Base-by-base conservation (phyloP, 2,888 invertebrate species). In the Acleris emargana region DNA sequence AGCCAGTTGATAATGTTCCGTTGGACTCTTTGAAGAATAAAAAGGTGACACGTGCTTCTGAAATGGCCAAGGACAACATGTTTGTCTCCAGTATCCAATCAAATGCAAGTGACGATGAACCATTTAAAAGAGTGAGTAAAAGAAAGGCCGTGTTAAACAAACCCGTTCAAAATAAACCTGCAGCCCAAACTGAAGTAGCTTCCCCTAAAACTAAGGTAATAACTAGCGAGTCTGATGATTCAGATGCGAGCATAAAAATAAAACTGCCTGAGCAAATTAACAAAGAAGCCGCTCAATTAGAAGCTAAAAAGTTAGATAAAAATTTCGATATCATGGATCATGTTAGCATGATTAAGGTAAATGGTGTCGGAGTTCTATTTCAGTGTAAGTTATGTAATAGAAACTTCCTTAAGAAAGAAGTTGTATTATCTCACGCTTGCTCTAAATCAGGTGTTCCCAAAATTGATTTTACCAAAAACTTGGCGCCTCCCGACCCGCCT, bases 311-410 rank as follows among this genome's bases (percentile, higher is more conserved):
- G 54, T 50, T 25, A 42, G 58, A 64, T 47, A 61, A 68, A 64
- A 57, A 72, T 32, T 91, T 91, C 70, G 78, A 91, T 71, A 92
- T 92, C 42, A 90, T 91, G 90, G 87, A 92, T 63, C 82, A 91
- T 72, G 80, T 92, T 1, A 86, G 85, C 68, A 89, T 79, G 72
- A 89, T 93, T 9, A 93, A 90, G 80, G 92, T 92, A 0, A 89
- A 87, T 75, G 88, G 87, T 50, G 90, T 92, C 2, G 93, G 93
- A 57, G 76, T 84, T n/a, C 72, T 93, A 18, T 93, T 86, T 73
- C 90, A 91, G 69, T 93, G 93, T 76, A 88, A 87, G 72, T 72
- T 91, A 20, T 93, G 93, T 68, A 89, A 89, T 68, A 84, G 90
- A 70, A 91, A 93, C 68, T 91, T 93, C 69, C 73, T 92, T 5